Base-by-base conservation (phyloP, 2,888 invertebrate species). In the Bibio marci region DNA sequence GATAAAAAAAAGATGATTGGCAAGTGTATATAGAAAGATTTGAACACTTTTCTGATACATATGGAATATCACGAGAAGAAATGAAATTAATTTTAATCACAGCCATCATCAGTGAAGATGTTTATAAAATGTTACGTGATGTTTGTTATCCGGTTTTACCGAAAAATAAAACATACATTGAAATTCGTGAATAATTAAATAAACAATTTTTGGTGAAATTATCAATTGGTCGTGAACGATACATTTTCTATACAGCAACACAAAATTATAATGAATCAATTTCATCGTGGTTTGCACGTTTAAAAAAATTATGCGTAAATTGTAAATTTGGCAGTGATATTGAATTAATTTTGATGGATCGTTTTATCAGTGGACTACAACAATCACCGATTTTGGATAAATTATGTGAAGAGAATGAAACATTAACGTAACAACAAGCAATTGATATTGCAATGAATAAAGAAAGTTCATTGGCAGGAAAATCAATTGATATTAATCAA, bases 71-170 rank as follows among this genome's bases (percentile, higher is more conserved):
- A 11, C 42, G 43, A 13, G 45, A 44, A 3, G 42, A 41, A 32
- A 44, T 43, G 31, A 44, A 43, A 11, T 45, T 48, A 19, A 40
- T 43, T 18, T 39, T 51, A 15, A 31, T 49, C n/a, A 48, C 44
- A n/a, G 30, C 40, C 12, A 43, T n/a, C n/a, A n/a, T 50, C 15
- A 47, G 45, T n/a, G 39, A 43, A 15, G 35, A 46, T 2, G 35
- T 44, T 27, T 49, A 47, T 28, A 45, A 45, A 42, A 44, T 45
- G 2, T 33, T 49, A n/a, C 36, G 46, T 32, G 47, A 47, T 33
- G 22, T 50, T 8, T 49, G 47, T 37, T 39, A 43, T 40, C 50
- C 47, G 17, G 37, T 30, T 8, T 31, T 47, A 36, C 49, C 50
- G 3, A 47, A 49, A 30, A 35, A 41, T 3, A 48, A 49, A 34